phyloP scores from a whole-genome alignment of 2,888 invertebrate genomes.

The Tortrix viridana region DNA sequence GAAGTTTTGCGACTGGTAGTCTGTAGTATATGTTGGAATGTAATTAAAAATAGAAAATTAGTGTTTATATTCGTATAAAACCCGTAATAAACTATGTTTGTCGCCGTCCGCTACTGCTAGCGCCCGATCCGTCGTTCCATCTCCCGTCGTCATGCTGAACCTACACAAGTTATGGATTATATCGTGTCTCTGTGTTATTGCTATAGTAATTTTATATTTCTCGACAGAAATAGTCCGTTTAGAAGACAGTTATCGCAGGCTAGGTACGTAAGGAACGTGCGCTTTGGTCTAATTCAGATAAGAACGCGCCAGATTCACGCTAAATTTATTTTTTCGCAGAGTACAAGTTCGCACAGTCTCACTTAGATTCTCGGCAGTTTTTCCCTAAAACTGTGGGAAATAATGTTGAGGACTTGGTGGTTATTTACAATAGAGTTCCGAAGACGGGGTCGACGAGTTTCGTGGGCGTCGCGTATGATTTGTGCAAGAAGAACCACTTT shows the following conservation, averaged over 20 bases:
- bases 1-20: conserved; percentile 33
- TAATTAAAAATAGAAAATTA: conserved; percentile 57
- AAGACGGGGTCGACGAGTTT: conserved; percentile 99
- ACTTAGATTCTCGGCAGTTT: conserved; percentile 70
- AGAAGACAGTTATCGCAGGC: conserved; percentile 69
- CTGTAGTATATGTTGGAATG: conserved; percentile 27
- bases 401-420: conserved; percentile 88
- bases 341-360: conserved; percentile 63
- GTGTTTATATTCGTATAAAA: conserved; percentile 71
- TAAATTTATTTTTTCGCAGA: conserved; percentile 53
- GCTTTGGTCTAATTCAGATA: conserved; percentile 3
- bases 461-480: conserved; percentile 94
- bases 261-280: conserved; percentile 57
- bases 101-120: conserved; percentile 50
- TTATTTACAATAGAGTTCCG: conserved; percentile 98
- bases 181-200: conserved; percentile 74
- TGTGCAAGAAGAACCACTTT: conserved; percentile 89
- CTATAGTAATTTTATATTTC: conserved; percentile 75
- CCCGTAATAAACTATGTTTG: conserved; percentile 62
- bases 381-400: conserved; percentile 61
- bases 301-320: conserved; percentile 10
- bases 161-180: conserved; percentile 77
- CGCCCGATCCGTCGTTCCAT: conserved; percentile 54
- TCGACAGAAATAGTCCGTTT: conserved; percentile 75
- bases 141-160: conserved; percentile 71